Conservation (phyloP, 2,113 vertebrate species). For the Cettia cetti region DNA sequence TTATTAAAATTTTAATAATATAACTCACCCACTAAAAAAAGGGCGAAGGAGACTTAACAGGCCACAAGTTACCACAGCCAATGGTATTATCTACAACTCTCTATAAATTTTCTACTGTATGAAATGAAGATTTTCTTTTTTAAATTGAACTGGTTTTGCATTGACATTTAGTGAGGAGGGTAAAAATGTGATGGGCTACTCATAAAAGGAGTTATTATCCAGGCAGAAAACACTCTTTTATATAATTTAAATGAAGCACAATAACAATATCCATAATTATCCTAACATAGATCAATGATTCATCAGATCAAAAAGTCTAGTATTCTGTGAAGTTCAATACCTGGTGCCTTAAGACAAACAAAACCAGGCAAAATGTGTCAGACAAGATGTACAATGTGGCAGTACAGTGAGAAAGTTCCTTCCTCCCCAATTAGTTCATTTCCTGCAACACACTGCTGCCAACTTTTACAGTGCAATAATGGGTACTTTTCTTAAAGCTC, state of each 20-base stretch:
- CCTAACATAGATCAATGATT: not conserved
- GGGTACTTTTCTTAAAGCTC: not conserved
- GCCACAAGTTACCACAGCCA: slow-evolving; percentile 10
- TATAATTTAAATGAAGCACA: not conserved
- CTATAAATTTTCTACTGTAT: not conserved
- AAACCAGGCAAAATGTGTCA: not conserved
- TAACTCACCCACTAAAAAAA: not conserved
- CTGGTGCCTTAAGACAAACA: not conserved
- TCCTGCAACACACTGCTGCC: not conserved
- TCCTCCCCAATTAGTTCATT: not conserved
- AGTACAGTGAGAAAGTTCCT: not conserved
- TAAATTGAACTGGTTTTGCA: not conserved
- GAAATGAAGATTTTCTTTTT: not conserved
- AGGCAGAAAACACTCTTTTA: not conserved
- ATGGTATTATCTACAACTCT: not conserved
- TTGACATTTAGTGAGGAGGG: not conserved
- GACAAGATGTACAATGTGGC: not conserved
- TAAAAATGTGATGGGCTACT: not conserved
- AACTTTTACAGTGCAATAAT: not conserved
- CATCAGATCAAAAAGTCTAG: not conserved
- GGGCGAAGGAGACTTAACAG: not conserved
- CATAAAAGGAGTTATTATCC: not conserved
- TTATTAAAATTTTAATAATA: not conserved
- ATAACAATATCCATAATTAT: not conserved
- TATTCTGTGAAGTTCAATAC: not conserved